These are phyloP conservation scores for Drosophila ironensis DNA, from an alignment of 1,140 invertebrate species.

Conservation along the genomic window DNA sequence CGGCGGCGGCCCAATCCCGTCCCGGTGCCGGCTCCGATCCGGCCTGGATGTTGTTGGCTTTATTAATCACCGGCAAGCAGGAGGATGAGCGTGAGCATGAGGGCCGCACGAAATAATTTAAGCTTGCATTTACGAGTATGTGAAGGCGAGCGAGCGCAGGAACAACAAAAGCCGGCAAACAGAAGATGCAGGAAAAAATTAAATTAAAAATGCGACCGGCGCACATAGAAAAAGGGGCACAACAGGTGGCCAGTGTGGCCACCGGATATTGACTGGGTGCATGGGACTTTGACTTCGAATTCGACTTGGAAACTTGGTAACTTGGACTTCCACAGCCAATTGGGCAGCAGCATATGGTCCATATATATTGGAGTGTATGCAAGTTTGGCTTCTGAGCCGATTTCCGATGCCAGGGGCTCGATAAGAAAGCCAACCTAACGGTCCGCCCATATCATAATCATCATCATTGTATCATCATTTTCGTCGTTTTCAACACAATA, in stretches of 20 bases:
- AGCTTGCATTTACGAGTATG: conserved; percentile 29
- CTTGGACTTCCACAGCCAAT: too few species aligned
- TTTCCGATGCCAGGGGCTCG: conserved; percentile 31
- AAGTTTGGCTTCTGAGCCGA: neutral
- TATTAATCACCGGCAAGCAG: conserved; percentile 55
- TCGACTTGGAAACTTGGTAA: too few species aligned
- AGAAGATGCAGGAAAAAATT: conserved; percentile 49
- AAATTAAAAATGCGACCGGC: conserved; percentile 59
- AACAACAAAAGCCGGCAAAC: conserved; percentile 16
- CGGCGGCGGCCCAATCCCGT: neutral
- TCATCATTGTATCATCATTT: neutral
- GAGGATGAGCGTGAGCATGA: conserved; percentile 28
- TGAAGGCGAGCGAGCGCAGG: conserved; percentile 11
- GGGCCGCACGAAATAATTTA: conserved; percentile 50
- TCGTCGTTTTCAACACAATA: neutral
- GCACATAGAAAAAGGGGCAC: conserved; percentile 66
- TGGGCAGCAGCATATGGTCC: conserved; percentile 14
- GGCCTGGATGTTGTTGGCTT: conserved; percentile 20
- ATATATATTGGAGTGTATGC: conserved; percentile 33
- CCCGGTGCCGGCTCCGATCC: neutral
- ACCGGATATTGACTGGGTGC: conserved; percentile 45
- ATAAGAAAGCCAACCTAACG: conserved; percentile 52
- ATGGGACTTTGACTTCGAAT: conserved; percentile 7
- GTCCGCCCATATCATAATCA: neutral
- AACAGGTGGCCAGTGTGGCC: conserved; percentile 51